Evolutionary conservation across 2,797 vertebrate species (phyloP).

Genomic region (Carapus acus): DNA sequence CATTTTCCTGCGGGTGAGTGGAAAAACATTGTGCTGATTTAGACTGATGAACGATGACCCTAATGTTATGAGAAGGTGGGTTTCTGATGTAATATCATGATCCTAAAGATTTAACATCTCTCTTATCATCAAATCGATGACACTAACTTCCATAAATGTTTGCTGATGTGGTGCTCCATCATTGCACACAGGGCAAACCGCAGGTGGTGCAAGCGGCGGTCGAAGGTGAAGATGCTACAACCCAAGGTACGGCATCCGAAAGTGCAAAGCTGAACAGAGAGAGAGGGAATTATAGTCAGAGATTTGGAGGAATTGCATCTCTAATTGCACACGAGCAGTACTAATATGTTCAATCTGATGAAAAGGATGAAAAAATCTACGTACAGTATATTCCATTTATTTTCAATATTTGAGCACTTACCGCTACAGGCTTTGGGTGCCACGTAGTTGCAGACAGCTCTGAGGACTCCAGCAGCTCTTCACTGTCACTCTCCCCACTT

Average conservation of each 20-base stretch:
- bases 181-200: conserved; percentile 82
- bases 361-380: too few relatives aligned
- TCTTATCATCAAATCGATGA: not conserved
- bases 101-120: not conserved
- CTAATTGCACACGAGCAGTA: too few relatives aligned
- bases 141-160: conserved; percentile 84
- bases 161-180: conserved; percentile 80
- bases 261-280: conserved; percentile 75
- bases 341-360: too few relatives aligned
- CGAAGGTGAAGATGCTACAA: conserved; percentile 82
- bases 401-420: conserved; percentile 57
- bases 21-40: not conserved
- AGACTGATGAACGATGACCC: too few relatives aligned
- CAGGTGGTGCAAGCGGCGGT: conserved; percentile 81
- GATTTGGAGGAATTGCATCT: too few relatives aligned
- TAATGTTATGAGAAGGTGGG: too few relatives aligned
- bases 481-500: conserved; percentile 78
- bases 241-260: conserved; percentile 83
- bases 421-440: conserved; percentile 82
- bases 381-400: not conserved
- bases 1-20: conserved; percentile 73
- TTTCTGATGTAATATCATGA: not conserved
- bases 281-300: conserved; percentile 13
- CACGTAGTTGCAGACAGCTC: conserved; percentile 71
- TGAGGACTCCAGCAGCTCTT: conserved; percentile 62